Evolutionary conservation across 2,888 invertebrate species (phyloP), one percentile per base, ranked within the genome.

Genomic region (Drosophila formosana): DNA sequence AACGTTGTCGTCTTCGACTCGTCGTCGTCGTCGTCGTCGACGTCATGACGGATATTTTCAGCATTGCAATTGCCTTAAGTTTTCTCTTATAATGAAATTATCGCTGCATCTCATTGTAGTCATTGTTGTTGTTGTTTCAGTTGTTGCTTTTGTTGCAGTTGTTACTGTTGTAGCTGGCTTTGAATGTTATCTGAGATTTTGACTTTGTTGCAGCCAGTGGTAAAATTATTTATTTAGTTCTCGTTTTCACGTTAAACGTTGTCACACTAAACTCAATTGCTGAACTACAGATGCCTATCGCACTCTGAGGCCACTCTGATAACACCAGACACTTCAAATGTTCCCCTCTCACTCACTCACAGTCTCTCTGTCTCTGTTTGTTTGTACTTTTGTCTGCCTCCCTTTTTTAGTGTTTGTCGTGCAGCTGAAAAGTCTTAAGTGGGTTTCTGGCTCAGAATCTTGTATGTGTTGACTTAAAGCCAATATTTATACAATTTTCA

Each of bases 11-110:
- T 61, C 55, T 25, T 65, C 30, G 49, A 41, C 52, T 11, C 34
- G 56, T 41, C 28, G 28, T 7, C 11, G 9, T 26, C n/a, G 53
- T 66, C 39, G 52, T 47, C 23, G 39, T 51, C 46, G 67, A 63
- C 56, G 62, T 77, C 74, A 68, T 75, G 78, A 75, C 66, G 78
- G 72, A 75, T 78, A 75, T 78, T 78, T 78, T 65, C 71, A 65
- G 65, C 67, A 68, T 53, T 68, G 78, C 76, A 65, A 69, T 77
- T 77, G 78, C 72, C 79, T 76, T 80, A 76, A 82, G 85, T 88
- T 88, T 84, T 87, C 85, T 85, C 82, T 85, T 84, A 76, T 87
- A 87, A 87, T 84, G 77, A 87, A 87, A 82, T 84, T 84, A 87
- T 84, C 84, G 82, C 84, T 71, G 84, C 87, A 84, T 84, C 87